Evolutionary conservation across 2,113 vertebrate genomes (phyloP).

Genomic region (Phaetusa simplex): DNA sequence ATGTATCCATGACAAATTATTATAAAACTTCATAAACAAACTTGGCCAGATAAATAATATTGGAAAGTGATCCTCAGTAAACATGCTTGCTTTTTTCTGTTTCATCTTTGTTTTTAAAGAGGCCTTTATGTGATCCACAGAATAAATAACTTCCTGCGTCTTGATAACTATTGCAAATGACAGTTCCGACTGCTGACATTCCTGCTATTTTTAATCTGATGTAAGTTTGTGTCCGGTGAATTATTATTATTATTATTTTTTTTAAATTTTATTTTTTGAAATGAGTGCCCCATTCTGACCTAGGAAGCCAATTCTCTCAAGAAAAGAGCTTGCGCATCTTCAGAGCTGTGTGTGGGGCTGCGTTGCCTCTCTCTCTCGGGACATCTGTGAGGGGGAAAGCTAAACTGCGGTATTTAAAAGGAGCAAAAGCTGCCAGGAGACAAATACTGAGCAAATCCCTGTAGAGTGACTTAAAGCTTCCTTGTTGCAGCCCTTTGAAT

Average conservation of each 20-base stretch:
- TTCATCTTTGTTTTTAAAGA: constrained; percentile 24
- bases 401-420: not conserved
- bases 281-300: not conserved
- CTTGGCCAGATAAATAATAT: not conserved
- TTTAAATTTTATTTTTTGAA: not conserved
- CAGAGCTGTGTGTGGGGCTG: not conserved
- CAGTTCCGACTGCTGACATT: constrained; percentile 27
- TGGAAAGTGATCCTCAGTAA: not conserved
- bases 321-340: not conserved
- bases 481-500: not conserved
- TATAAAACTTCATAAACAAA: not conserved
- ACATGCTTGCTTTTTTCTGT: not conserved
- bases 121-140: not conserved
- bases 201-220: constrained; percentile 35
- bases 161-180: constrained; percentile 36
- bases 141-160: constrained; percentile 32
- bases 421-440: not conserved
- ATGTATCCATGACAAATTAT: not conserved
- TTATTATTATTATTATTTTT: not conserved
- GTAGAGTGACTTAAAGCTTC: not conserved
- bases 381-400: not conserved
- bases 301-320: not conserved
- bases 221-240: not conserved
- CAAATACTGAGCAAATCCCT: not conserved
- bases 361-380: not conserved